Percentiles rank a stretch among this genome's conserved stretches.
phyloP scores from a whole-genome alignment of 64 coral and sea anemone species.

The Acropora tenuis region DNA sequence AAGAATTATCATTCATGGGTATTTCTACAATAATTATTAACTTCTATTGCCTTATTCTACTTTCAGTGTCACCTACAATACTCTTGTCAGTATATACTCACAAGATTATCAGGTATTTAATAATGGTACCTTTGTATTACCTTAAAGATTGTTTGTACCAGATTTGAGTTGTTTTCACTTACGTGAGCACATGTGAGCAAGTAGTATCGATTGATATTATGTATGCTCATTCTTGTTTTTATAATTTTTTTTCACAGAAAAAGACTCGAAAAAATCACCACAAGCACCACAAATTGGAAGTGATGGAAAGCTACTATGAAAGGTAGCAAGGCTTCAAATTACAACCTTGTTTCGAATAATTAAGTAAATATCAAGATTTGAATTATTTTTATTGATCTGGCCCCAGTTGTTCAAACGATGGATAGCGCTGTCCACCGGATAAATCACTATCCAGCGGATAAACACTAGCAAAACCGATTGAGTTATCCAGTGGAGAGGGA shows the following conservation, averaged over 20 bases:
- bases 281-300: conserved; percentile 89
- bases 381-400: too few species aligned
- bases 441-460: too few species aligned
- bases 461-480: too few species aligned
- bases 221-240: neutral
- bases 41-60: neutral
- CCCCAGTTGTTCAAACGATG: too few species aligned
- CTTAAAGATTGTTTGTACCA: neutral
- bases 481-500: too few species aligned
- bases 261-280: conserved; percentile 92
- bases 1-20: too few species aligned
- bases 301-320: conserved; percentile 88
- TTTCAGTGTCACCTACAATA: conserved; percentile 88
- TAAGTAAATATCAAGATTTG: too few species aligned
- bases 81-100: conserved; percentile 94
- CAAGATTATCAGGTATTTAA: conserved; percentile 93
- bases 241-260: conserved; percentile 57
- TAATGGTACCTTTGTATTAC: neutral
- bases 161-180: too few species aligned
- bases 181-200: too few species aligned
- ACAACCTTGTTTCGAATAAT: too few species aligned
- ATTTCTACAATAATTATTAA: too few species aligned
- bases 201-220: neutral
- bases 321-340: conserved; percentile 40
- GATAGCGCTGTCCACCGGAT: too few species aligned